Conservation (phyloP, 2,113 vertebrate genomes). For the Antechinus stuartii region DNA sequence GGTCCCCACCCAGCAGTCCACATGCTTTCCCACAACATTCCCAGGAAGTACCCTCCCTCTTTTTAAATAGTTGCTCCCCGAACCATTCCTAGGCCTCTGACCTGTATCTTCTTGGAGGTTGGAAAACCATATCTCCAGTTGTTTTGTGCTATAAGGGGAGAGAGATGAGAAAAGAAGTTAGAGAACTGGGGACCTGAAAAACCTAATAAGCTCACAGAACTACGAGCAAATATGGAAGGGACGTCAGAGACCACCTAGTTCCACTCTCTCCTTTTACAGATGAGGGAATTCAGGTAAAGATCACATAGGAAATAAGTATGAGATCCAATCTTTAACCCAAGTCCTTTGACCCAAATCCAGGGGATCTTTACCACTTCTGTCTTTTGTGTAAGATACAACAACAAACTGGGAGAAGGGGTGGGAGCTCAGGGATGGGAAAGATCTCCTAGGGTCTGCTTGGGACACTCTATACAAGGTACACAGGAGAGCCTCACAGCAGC, state of each 20-base stretch:
- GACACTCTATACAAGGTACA: fast-evolving
- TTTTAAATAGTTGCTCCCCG: neutral
- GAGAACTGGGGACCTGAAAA: neutral
- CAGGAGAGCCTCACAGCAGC: neutral
- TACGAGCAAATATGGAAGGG: neutral
- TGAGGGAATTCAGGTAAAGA: neutral
- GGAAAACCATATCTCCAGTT: slow-evolving; percentile 93
- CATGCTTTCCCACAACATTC: neutral
- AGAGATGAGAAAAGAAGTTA: slow-evolving; percentile 2
- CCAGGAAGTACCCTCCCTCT: neutral
- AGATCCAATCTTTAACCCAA: neutral
- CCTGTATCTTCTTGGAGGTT: slow-evolving; percentile 92
- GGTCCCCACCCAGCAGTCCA: neutral
- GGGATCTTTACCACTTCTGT: neutral
- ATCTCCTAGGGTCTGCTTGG: neutral
- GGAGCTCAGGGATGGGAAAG: neutral
- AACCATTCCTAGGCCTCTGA: slow-evolving; percentile 66
- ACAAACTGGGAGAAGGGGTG: neutral
- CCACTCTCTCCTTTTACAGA: neutral
- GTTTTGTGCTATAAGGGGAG: slow-evolving; percentile 87
- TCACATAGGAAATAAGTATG: neutral
- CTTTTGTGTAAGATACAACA: too few relatives aligned
- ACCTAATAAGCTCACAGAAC: neutral
- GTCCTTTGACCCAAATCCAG: neutral
- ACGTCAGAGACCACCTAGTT: neutral